These are phyloP conservation scores for Limonius californicus DNA, from an alignment of 1,140 invertebrate genomes.

Conservation along the genomic window DNA sequence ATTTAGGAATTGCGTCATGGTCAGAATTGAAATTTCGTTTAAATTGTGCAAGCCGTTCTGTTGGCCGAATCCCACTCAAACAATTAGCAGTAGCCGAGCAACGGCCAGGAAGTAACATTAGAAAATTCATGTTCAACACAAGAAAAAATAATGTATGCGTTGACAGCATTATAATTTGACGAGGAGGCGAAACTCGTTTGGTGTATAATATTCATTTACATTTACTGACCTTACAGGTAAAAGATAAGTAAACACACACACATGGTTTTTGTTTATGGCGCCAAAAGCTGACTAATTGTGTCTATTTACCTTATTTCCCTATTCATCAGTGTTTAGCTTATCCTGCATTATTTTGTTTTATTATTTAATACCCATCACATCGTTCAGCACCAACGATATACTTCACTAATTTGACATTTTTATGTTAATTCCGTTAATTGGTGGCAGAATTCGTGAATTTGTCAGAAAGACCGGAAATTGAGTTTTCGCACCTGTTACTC, in stretches of 20 bases:
- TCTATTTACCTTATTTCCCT: constrained; percentile 11
- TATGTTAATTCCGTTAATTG: neutral
- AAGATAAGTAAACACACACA: constrained; percentile 3
- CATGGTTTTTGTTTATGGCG: constrained; percentile 5
- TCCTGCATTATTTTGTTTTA: no score
- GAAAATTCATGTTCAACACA: neutral
- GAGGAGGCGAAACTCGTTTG: constrained; percentile 2
- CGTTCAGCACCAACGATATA: no score
- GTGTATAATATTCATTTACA: constrained; percentile 1
- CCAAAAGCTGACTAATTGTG: constrained; percentile 11
- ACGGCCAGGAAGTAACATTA: neutral
- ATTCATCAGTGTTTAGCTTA: neutral
- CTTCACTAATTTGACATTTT: no score
- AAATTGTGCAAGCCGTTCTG: neutral
- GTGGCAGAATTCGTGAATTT: neutral
- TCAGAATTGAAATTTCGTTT: no score
- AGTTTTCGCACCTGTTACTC: no score
- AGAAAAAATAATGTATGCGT: neutral
- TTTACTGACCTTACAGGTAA: constrained; percentile 9
- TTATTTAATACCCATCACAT: no score
- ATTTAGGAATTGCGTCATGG: no score
- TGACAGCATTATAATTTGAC: neutral
- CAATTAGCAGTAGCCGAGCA: neutral
- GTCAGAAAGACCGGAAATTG: neutral
- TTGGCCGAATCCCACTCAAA: neutral